Evolutionary conservation across 1,140 invertebrate species (phyloP).

Genomic region (Periplaneta americana): DNA sequence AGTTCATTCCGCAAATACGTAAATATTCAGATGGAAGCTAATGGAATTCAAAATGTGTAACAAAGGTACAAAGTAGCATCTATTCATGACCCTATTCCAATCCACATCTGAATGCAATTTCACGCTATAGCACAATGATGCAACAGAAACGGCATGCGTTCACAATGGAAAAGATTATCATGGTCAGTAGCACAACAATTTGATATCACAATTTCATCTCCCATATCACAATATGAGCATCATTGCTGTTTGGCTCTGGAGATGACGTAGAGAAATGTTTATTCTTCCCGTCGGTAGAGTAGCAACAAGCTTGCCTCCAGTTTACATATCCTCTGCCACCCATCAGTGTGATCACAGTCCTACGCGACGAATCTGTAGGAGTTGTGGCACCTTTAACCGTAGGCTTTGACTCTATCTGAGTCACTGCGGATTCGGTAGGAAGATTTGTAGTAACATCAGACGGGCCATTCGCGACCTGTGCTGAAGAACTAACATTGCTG

Average conservation of each 20-base stretch:
- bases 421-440: background rate
- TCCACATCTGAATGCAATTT: no score
- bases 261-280: slow-evolving; percentile 27
- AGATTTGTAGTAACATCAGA: background rate
- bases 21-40: background rate
- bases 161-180: background rate
- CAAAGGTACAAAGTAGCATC: background rate
- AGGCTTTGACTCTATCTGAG: background rate
- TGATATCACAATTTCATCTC: slow-evolving; percentile 76
- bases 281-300: slow-evolving; percentile 39
- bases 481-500: slow-evolving; percentile 53
- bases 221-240: slow-evolving; percentile 84
- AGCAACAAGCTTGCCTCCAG: slow-evolving; percentile 64
- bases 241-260: slow-evolving; percentile 60
- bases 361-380: slow-evolving; percentile 47
- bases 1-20: background rate
- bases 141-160: background rate
- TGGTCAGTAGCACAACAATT: background rate
- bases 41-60: background rate
- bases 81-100: no score
- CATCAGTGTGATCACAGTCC: slow-evolving; percentile 79
- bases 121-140: background rate
- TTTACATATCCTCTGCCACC: slow-evolving; percentile 84
- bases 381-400: slow-evolving; percentile 19
- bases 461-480: background rate